Evolutionary conservation across 2,888 invertebrate species (phyloP), one percentile per base, ranked within the genome.

Genomic region (Spatulosminthurus flaviceps): DNA sequence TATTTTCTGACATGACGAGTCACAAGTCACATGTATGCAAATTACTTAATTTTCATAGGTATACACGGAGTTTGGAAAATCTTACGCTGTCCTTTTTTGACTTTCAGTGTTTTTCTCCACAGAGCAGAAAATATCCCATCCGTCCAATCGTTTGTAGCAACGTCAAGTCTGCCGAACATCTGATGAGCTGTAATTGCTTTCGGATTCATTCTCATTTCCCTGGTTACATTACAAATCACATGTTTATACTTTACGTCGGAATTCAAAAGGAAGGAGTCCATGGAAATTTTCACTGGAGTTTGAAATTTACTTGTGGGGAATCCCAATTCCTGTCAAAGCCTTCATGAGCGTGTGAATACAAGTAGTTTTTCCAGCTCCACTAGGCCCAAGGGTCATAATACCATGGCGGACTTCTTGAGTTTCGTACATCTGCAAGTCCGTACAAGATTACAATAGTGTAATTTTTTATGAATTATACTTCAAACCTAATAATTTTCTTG

Each of bases 141-240:
- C 0, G 97, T 98, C 98, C 98, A 98, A 87, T 98, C 98, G 87
- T 98, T 98, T 0, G 97, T 98, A 1, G 97, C 97, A 0, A 98
- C 97, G 87, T 98, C 97, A 26, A 97, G 89, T 34, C 96, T 91
- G 0, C 98, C 98, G 87, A 98, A 98, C 98, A 98, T 98, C 90
- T 98, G 97, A 0, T 97, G 93, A 0, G 97, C 95, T 19, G 97
- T 97, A 86, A 98, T 97, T 21, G 97, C 95, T 89, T 98, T 98
- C 0, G 98, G 98, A 88, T 98, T 98, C 97, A 98, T 97, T 83
- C 97, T 90, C 96, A 97, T 96, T 90, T 98, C 97, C 84, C 94
- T 92, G 86, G 24, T 79, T 43, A 29, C 87, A 86, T n/a, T n/a
- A n/a, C n/a, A n/a, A n/a, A n/a, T n/a, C n/a, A n/a, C n/a, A n/a